Evolutionary conservation across 1,140 invertebrate genomes (phyloP), one percentile per base, ranked within the genome.

Genomic region (Eulimnadia texana): DNA sequence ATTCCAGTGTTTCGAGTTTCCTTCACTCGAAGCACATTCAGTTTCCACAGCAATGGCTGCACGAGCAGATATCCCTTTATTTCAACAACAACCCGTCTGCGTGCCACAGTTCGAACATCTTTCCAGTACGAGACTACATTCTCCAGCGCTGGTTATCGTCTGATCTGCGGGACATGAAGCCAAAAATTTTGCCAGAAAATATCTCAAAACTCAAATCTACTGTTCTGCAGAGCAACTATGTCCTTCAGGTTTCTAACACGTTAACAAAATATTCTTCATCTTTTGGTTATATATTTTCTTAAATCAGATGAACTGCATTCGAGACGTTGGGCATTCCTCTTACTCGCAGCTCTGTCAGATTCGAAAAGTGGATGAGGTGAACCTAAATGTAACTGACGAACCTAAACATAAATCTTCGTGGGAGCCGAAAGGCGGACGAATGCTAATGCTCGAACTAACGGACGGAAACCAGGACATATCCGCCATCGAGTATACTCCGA

Each of bases 401-500:
- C 70, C 72, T 51, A 72, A 72, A 58, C 66, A 67, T 61, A 57
- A 61, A 54, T 61, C 58, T n/a, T 25, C 66, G 61, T 75, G 73
- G 73, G 73, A 78, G 61, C 72, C 74, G 11, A 76, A 79, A 64
- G 66, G 70, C 13, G 80, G 78, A 64, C 72, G 85, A 68, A 84
- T 87, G 79, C 74, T 88, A 61, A 80, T 84, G 70, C 69, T 90
- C 42, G 79, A 77, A 54, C 71, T 90, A 58, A 89, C 86, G 22
- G 88, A 91, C 78, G 88, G 88, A 13, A 73, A 78, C 1, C 81
- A 83, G 68, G 74, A 81, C 65, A 67, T 90, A 25, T 73, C 74
- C 59, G 88, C 78, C 0, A 83, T 90, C 70, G 88, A 91, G 71
- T 84, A 86, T 67, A 78, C 75, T 66, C 75, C 79, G 0, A 82